Base-by-base conservation (phyloP, 2,113 vertebrate species). In the Neolamprologus ventralis region DNA sequence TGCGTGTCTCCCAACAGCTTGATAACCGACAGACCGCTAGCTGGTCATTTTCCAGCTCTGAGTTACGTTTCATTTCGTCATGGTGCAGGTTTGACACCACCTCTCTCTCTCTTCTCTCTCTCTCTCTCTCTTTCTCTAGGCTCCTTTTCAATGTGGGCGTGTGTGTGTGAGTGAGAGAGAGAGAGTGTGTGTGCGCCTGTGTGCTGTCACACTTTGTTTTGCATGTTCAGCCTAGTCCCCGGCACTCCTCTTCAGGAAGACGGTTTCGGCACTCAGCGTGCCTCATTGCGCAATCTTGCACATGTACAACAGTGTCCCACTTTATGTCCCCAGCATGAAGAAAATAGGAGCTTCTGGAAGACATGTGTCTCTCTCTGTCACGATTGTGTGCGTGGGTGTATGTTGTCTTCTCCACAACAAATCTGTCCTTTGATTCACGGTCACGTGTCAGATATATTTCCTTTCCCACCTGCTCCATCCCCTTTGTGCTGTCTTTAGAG, bases 51-150 rank as follows among this genome's bases (percentile, higher is more conserved):
- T 88, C 91, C 94, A 95, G 94, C 92, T 91, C 89, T 90, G 91
- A 87, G 89, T 94, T 96, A 90, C 95, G 94, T 95, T 93, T 94
- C 93, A 87, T 95, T 93, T 93, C 95, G 90, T 95, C 94, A 95
- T 93, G 94, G 85, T 94, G 91, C 95, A 96, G 95, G 94, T 96
- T 96, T 95, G 95, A 91, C 90, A 88, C 86, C 84, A 49, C 78
- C 47, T 37, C 40, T 31, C 23, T 49, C 57, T 68, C 65, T 33
- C 9, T 21, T 31, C 45, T 21, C 86, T 51, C 53, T 53, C 82
- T 75, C 78, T 63, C 82, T 58, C 80, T 40, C 83, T 80, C 71
- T 88, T 47, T 85, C 82, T 80, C 37, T 51, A 89, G 93, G 91
- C 85, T 88, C 85, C 49, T 80, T 81, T 86, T 57, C 81, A 84